phyloP scores from a whole-genome alignment of 2,888 invertebrate genomes.

The Xylota sylvarum region DNA sequence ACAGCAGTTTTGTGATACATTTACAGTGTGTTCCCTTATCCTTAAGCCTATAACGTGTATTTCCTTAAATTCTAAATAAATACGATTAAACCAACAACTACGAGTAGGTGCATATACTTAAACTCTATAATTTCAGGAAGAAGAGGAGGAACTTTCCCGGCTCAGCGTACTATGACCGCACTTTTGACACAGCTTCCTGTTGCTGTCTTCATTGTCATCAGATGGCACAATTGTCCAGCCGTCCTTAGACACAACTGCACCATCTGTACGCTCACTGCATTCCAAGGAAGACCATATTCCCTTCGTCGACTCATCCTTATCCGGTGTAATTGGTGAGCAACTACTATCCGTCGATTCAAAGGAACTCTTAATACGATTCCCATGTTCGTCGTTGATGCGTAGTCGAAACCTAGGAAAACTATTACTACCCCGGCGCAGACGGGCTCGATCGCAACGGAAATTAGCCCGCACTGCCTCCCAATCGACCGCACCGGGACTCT shows the following conservation, averaged over 20 bases:
- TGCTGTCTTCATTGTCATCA: constrained; percentile 17
- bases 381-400: constrained; percentile 78
- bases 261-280: constrained; percentile 38
- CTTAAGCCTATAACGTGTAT: constrained; percentile 16
- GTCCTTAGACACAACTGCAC: constrained; percentile 67
- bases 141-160: constrained; percentile 55
- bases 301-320: constrained; percentile 14
- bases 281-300: constrained; percentile 59
- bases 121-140: constrained; percentile 53
- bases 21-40: constrained; percentile 28
- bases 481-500: constrained; percentile 74
- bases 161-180: constrained; percentile 60
- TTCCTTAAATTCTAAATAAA: neutral
- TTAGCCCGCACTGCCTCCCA: constrained; percentile 78
- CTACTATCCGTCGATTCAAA: constrained; percentile 75
- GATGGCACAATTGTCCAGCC: constrained; percentile 69
- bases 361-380: constrained; percentile 75
- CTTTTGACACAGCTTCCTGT: constrained; percentile 47
- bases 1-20: constrained; percentile 69
- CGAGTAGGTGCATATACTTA: constrained; percentile 24
- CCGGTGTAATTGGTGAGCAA: constrained; percentile 42
- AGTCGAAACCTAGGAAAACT: constrained; percentile 73
- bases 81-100: too few species aligned
- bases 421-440: constrained; percentile 34
- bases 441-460: constrained; percentile 65